phyloP scores from a whole-genome alignment of 2,888 invertebrate species.

The Brenthis daphne region DNA sequence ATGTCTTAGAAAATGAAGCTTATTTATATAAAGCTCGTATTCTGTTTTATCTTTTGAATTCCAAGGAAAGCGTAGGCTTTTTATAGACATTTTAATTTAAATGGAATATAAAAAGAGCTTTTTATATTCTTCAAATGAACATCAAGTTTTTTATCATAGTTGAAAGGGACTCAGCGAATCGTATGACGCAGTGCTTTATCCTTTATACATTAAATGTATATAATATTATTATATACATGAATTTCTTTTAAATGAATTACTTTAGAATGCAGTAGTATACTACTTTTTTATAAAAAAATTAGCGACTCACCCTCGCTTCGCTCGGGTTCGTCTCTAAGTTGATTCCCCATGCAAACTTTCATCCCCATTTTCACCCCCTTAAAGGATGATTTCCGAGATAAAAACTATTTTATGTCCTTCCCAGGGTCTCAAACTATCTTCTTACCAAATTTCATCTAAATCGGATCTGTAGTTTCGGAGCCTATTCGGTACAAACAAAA shows the following conservation, averaged over 20 bases:
- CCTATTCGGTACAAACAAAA: too few species aligned
- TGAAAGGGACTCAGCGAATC: constrained; percentile 1
- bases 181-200: background rate
- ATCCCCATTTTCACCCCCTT: too few species aligned
- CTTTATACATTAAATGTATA: background rate
- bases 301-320: too few species aligned
- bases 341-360: too few species aligned
- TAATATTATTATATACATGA: background rate
- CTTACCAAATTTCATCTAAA: too few species aligned
- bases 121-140: background rate
- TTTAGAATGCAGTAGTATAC: background rate
- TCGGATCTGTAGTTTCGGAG: too few species aligned
- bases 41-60: constrained; percentile 1
- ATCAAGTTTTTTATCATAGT: background rate
- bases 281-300: background rate
- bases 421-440: too few species aligned
- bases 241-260: background rate
- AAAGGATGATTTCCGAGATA: too few species aligned
- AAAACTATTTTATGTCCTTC: too few species aligned
- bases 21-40: background rate
- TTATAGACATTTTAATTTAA: background rate
- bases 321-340: too few species aligned
- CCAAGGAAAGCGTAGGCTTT: background rate
- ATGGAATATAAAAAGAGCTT: background rate
- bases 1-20: constrained; percentile 4